Percentiles rank a stretch among this genome's conserved stretches.
phyloP scores from a whole-genome alignment of 2,888 invertebrate species.

The Chrysotoxum bicinctum region DNA sequence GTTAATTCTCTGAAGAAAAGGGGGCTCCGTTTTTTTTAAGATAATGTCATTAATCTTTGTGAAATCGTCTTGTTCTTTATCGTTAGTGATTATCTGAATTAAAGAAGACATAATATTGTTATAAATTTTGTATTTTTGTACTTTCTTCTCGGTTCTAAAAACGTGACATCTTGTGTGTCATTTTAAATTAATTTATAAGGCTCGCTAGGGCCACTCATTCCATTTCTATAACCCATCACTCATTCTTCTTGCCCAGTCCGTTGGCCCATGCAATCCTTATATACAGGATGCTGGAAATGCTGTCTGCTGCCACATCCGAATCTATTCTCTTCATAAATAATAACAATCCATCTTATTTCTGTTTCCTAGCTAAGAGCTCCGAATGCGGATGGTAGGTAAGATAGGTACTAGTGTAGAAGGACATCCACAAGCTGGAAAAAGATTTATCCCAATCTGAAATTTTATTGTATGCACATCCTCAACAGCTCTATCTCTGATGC shows the following conservation, averaged over 20 bases:
- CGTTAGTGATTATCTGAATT: constrained; percentile 3
- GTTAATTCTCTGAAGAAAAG: background rate
- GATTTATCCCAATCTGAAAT: constrained; percentile 24
- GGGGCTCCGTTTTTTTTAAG: background rate
- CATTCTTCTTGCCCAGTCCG: constrained; percentile 15
- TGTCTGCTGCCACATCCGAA: constrained; percentile 53
- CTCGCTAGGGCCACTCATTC: constrained; percentile 38
- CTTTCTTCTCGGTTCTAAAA: constrained; percentile 31
- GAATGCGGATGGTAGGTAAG: constrained; percentile 8
- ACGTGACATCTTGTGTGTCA: constrained; percentile 45
- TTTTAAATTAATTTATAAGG: constrained; percentile 63
- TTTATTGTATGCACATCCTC: background rate
- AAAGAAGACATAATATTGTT: constrained; percentile 6
- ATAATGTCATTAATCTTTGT: constrained; percentile 2
- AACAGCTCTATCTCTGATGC: background rate
- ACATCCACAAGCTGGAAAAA: constrained; percentile 22
- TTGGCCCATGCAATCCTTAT: constrained; percentile 5
- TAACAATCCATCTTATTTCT: constrained; percentile 66
- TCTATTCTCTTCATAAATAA: constrained; percentile 66
- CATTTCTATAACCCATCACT: constrained; percentile 38
- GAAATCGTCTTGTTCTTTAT: background rate
- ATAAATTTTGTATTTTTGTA: constrained; percentile 2
- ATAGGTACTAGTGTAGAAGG: background rate
- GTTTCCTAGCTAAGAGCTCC: background rate
- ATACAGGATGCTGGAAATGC: constrained; percentile 24